Evolutionary conservation across 2,113 vertebrate species (phyloP).

Genomic region (Paracanthobrama guichenoti): DNA sequence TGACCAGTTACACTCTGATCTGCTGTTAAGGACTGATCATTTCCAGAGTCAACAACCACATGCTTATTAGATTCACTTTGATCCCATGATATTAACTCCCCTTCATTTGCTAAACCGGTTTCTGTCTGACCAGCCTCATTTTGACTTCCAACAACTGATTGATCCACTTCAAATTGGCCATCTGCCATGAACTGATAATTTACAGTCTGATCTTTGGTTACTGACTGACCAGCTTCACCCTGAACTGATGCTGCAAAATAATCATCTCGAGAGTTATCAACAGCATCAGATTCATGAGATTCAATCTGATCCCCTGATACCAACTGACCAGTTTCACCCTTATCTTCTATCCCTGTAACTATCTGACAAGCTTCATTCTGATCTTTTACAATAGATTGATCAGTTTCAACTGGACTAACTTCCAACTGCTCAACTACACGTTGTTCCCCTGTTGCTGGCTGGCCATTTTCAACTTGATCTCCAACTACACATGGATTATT

Average conservation of each 20-base stretch:
- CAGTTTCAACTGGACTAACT: neutral
- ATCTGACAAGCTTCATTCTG: slow-evolving; percentile 7
- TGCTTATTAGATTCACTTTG: neutral
- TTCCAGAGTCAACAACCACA: neutral
- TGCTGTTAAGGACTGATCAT: too few relatives aligned
- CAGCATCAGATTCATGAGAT: neutral
- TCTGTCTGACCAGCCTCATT: neutral
- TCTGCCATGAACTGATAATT: neutral
- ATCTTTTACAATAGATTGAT: neutral
- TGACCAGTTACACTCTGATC: too few relatives aligned
- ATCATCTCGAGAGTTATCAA: neutral
- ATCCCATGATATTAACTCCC: neutral
- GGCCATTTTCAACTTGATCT: neutral
- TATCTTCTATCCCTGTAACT: neutral
- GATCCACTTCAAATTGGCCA: neutral
- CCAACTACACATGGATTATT: neutral
- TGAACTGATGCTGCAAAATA: neutral
- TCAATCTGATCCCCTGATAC: neutral
- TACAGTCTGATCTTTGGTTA: neutral
- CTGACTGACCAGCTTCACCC: neutral
- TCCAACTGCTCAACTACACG: neutral
- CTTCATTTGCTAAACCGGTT: neutral
- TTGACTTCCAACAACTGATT: neutral
- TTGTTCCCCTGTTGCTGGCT: neutral
- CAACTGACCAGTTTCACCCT: neutral